Conservation (phyloP, 1,140 invertebrate species). For the Aphelinus atriplicis region DNA sequence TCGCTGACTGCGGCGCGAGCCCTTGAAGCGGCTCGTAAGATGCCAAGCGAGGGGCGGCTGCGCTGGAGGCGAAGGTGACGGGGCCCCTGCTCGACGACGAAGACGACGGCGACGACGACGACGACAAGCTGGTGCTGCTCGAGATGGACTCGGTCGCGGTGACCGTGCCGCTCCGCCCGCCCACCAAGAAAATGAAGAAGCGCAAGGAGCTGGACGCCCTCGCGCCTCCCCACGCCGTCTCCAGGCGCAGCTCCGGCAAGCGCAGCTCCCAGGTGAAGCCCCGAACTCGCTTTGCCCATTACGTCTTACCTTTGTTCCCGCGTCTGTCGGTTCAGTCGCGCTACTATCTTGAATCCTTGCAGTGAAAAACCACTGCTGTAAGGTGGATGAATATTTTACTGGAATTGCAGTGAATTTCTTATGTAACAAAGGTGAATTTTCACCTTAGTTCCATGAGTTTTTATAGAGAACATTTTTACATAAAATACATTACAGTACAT, state of each 20-base stretch:
- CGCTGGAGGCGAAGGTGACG: constrained; percentile 22
- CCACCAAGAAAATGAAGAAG: constrained; percentile 69
- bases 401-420: too few species aligned
- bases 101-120: constrained; percentile 20
- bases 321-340: too few species aligned
- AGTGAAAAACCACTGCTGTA: too few species aligned
- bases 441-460: too few species aligned
- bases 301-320: too few species aligned
- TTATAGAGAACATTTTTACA: too few species aligned
- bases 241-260: constrained; percentile 59
- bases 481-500: too few species aligned
- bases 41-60: constrained; percentile 13
- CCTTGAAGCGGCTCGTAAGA: constrained; percentile 27
- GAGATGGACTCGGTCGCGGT: constrained; percentile 65
- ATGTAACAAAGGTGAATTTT: too few species aligned
- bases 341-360: too few species aligned
- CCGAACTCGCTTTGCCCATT: too few species aligned
- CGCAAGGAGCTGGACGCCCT: constrained; percentile 69
- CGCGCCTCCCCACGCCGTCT: constrained; percentile 58
- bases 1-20: constrained; percentile 34
- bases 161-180: constrained; percentile 63
- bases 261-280: constrained; percentile 63
- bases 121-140: constrained; percentile 52
- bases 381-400: too few species aligned
- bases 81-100: constrained; percentile 2